Conservation (phyloP, 2,113 vertebrate species). For the Sturnus vulgaris region DNA sequence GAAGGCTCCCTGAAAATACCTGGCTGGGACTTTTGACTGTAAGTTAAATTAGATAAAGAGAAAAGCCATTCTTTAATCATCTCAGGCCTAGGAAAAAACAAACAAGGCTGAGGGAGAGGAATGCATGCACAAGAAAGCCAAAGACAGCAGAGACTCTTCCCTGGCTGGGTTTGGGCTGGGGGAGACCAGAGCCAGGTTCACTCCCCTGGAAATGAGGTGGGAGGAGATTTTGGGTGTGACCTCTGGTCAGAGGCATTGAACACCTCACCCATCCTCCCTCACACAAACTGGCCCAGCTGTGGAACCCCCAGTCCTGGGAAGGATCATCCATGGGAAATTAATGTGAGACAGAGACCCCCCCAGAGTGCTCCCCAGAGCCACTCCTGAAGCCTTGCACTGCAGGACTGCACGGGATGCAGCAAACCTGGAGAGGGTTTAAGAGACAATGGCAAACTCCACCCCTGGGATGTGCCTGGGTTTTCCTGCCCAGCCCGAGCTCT, state of each 20-base stretch:
- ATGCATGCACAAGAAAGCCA: background rate
- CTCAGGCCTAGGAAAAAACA: background rate
- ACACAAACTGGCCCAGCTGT: background rate
- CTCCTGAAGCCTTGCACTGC: background rate
- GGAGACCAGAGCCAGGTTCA: background rate
- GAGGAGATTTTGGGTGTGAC: too few relatives aligned
- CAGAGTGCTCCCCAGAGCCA: background rate
- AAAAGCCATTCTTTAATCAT: background rate
- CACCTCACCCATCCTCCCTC: background rate
- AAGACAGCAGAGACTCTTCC: background rate
- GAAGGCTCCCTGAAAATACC: background rate
- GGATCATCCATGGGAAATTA: fast-evolving
- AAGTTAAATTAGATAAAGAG: background rate
- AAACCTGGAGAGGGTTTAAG: fast-evolving
- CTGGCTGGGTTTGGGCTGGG: background rate
- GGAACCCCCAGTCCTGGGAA: background rate
- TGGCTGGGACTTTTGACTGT: background rate
- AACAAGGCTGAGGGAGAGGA: background rate
- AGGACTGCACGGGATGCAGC: fast-evolving
- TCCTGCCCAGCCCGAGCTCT: background rate
- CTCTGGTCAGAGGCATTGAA: background rate
- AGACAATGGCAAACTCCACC: background rate
- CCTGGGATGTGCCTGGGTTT: background rate
- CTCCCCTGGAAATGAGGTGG: background rate
- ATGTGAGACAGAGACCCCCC: too few relatives aligned